Percentiles rank a stretch among this genome's conserved stretches.
phyloP scores from a whole-genome alignment of 2,113 vertebrate genomes.

The Odocoileus hemionus region DNA sequence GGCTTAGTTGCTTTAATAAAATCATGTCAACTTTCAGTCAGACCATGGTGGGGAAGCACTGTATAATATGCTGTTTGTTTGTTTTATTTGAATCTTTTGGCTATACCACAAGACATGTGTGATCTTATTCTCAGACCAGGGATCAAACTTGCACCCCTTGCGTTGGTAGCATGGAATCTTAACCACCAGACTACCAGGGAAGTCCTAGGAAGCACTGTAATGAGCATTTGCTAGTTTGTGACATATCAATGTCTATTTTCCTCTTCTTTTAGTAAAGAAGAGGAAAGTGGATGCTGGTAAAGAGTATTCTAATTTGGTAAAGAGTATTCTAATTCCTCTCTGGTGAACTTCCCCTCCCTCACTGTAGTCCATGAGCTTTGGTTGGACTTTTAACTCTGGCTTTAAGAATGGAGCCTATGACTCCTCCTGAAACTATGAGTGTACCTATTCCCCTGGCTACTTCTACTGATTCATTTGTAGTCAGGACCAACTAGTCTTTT shows the following conservation, averaged over 20 bases:
- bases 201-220: background rate
- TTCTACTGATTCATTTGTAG: background rate
- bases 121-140: background rate
- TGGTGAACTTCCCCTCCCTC: background rate
- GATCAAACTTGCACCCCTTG: background rate
- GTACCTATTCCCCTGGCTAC: background rate
- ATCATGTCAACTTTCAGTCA: background rate
- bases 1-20: slow-evolving; percentile 3
- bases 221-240: background rate
- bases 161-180: background rate
- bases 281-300: background rate
- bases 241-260: background rate
- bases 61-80: background rate
- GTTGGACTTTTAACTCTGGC: background rate
- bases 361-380: background rate
- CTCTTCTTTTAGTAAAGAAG: background rate
- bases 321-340: background rate
- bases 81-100: background rate
- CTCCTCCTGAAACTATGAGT: background rate
- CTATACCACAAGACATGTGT: background rate
- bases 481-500: background rate
- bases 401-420: background rate
- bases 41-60: background rate
- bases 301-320: background rate
- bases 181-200: background rate